Conservation (phyloP, 2,113 vertebrate genomes). For the Thymallus thymallus region DNA sequence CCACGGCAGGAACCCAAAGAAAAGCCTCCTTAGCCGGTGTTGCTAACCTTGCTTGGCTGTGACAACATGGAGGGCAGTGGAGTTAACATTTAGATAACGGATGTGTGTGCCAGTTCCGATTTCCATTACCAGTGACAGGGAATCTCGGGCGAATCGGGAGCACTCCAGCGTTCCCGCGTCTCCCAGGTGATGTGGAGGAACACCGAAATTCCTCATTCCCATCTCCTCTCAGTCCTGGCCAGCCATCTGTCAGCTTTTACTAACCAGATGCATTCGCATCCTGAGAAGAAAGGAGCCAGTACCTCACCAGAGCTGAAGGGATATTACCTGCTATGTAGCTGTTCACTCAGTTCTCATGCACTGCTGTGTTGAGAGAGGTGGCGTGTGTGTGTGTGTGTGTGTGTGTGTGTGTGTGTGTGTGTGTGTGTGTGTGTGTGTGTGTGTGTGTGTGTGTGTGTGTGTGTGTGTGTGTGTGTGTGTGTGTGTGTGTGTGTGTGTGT, state of each 20-base stretch:
- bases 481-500: too few species aligned
- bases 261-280: constrained; percentile 73
- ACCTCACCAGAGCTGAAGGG: constrained; percentile 62
- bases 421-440: constrained; percentile 2
- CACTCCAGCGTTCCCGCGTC: constrained; percentile 50
- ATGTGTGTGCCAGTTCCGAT: constrained; percentile 72
- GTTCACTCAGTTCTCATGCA: constrained; percentile 72
- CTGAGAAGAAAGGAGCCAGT: constrained; percentile 6
- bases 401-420: constrained; percentile 10
- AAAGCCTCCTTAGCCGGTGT: constrained; percentile 45
- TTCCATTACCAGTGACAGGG: constrained; percentile 70
- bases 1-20: constrained; percentile 51
- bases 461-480: too few species aligned
- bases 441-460: too few species aligned
- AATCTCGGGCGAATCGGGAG: constrained; percentile 51
- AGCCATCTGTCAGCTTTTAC: constrained; percentile 76
- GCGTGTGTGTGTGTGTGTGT: background rate
- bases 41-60: constrained; percentile 64
- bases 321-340: constrained; percentile 78
- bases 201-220: constrained; percentile 73
- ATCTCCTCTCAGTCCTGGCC: constrained; percentile 77
- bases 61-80: constrained; percentile 71
- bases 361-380: constrained; percentile 56
- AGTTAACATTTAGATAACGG: constrained; percentile 81
- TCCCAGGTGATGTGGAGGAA: constrained; percentile 68